Evolutionary conservation across 2,797 vertebrate species (phyloP).

Genomic region (Merluccius polli): DNA sequence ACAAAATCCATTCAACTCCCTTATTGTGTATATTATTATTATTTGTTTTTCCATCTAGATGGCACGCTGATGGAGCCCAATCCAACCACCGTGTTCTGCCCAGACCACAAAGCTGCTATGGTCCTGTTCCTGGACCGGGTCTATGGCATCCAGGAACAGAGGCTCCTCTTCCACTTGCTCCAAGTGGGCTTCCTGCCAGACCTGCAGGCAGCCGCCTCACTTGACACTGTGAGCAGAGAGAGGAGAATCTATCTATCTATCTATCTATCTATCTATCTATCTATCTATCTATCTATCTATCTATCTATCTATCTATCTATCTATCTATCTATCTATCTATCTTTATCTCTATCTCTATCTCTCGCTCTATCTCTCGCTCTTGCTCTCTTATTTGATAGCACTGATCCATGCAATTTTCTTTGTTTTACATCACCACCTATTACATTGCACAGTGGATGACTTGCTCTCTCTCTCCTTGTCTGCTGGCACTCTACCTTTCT

Average conservation of each 20-base stretch:
- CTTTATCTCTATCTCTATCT: not conserved
- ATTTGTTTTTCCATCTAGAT: conserved; percentile 64
- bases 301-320: not conserved
- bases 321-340: not conserved
- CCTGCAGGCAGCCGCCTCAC: conserved; percentile 86
- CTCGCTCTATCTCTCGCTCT: not conserved
- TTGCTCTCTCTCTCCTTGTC: not conserved
- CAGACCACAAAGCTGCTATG: conserved; percentile 97
- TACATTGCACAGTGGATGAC: not conserved
- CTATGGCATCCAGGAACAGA: conserved; percentile 86
- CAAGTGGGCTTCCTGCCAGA: conserved; percentile 92
- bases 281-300: not conserved
- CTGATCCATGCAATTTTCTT: conserved; percentile 15
- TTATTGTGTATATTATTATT: not conserved
- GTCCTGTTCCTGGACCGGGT: conserved; percentile 96
- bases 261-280: not conserved
- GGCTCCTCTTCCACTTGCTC: conserved; percentile 86
- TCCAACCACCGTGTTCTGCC: conserved; percentile 89
- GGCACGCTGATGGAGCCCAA: conserved; percentile 85
- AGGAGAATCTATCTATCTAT: not conserved
- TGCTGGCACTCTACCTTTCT: not conserved
- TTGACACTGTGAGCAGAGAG: conserved; percentile 80
- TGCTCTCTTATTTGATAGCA: not conserved
- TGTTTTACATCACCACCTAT: not conserved
- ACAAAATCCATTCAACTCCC: not conserved